A percentile compares a stretch with the other conserved stretches of the same genome.
These are phyloP conservation scores for Macquaria ambigua DNA, from an alignment of 2,113 vertebrate species.

Conservation along the genomic window DNA sequence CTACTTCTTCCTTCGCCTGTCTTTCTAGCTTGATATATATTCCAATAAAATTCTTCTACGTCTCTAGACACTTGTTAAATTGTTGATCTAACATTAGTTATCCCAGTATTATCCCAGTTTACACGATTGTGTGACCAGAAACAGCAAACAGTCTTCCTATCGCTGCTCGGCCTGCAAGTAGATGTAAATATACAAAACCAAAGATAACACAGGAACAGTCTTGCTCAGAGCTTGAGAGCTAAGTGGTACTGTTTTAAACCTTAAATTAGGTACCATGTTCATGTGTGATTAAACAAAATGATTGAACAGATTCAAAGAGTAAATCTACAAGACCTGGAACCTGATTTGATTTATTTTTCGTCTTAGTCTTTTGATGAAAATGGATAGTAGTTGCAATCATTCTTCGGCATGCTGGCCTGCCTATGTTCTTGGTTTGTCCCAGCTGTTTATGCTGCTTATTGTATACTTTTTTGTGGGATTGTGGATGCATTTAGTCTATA, in stretches of 20 bases:
- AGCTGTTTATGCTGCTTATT: neutral
- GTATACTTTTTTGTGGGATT: neutral
- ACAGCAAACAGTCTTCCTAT: neutral
- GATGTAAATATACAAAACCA: constrained; percentile 11
- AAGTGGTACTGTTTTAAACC: constrained; percentile 30
- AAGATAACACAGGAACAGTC: neutral
- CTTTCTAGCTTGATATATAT: constrained; percentile 23
- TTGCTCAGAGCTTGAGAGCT: neutral
- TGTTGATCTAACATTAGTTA: neutral
- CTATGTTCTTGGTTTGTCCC: no score
- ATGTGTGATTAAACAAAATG: neutral
- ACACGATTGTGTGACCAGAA: neutral
- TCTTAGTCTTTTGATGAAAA: no score
- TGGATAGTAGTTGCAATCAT: no score
- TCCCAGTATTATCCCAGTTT: no score
- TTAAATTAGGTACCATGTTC: neutral
- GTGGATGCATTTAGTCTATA: no score
- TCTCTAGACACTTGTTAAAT: constrained; percentile 24
- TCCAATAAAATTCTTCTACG: neutral
- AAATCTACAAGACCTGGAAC: no score
- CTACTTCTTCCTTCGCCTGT: neutral
- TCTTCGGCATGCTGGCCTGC: no score
- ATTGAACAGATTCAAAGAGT: neutral
- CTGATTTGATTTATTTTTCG: no score
- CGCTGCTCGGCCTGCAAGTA: neutral